These are phyloP conservation scores for Drosophila kanekoi DNA, from an alignment of 2,888 invertebrate species.

Conservation along the genomic window DNA sequence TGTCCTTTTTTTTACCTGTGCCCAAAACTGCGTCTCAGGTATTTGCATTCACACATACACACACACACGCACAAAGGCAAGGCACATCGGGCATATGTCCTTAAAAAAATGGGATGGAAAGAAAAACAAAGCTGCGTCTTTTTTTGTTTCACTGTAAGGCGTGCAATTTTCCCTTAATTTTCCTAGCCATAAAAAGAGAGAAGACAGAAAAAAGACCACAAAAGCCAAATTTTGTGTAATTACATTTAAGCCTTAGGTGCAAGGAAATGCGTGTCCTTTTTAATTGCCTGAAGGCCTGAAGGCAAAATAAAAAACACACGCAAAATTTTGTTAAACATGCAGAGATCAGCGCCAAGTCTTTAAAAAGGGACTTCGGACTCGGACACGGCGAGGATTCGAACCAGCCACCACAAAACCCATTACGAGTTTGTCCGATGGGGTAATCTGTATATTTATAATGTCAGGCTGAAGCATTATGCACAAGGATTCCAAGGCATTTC, in stretches of 20 bases:
- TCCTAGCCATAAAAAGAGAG: conserved; percentile 19
- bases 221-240: conserved; percentile 78
- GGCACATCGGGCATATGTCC: conserved; percentile 34
- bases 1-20: conserved; percentile 67
- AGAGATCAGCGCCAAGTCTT: conserved; percentile 15
- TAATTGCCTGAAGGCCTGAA: conserved; percentile 53
- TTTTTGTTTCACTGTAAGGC: conserved; percentile 41
- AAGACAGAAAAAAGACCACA: conserved; percentile 30
- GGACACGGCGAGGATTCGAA: no score
- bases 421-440: conserved; percentile 50
- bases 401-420: conserved; percentile 37
- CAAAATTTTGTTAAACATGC: conserved; percentile 7
- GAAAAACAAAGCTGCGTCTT: conserved; percentile 26
- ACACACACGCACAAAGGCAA: conserved; percentile 4
- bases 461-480: conserved; percentile 65
- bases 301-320: not conserved
- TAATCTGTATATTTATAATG: conserved; percentile 82
- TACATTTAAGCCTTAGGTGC: conserved; percentile 70
- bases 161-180: conserved; percentile 64
- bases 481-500: conserved; percentile 66
- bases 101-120: conserved; percentile 38
- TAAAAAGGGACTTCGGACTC: not conserved
- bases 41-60: conserved; percentile 54
- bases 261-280: conserved; percentile 53
- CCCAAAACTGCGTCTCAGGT: conserved; percentile 39